Evolutionary conservation across 2,888 invertebrate species (phyloP), one percentile per base, ranked within the genome.

Genomic region (Phortica magna): DNA sequence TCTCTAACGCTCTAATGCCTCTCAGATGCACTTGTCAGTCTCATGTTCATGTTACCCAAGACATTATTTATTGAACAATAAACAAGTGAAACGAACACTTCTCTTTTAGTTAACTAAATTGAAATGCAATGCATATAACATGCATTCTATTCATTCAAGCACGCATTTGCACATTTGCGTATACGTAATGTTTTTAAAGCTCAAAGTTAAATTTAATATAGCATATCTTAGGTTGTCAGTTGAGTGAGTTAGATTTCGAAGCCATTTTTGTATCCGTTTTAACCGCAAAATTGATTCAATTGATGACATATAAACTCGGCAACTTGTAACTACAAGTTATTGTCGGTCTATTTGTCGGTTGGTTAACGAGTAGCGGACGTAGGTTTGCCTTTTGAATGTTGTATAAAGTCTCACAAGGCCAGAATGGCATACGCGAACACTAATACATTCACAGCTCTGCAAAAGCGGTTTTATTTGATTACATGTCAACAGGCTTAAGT

Each of bases 1-100:
- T 31, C 14, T 22, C n/a, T n/a, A 14, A 17, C 72, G 72, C 14
- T 19, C 48, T 22, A 55, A 7, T 41, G 48, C 22, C 48, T 75
- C 57, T 67, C 67, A 67, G 41, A 43, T 78, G 76, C 82, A 84
- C 83, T 86, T 85, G 84, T 82, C 83, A 31, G 80, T 79, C 77
- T 79, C 77, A 31, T 31, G 31, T 31, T 31, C 31, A 31, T 31
- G 31, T 31, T 31, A 31, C 31, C 31, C 31, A 31, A 31, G 31
- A 77, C 77, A 80, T 80, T 80, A 80, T 78, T 80, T 80, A 80
- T 80, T 80, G 78, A 80, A 61, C 22, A 61, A 61, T 17, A 61
- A 61, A 61, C 22, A 22, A 7, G n/a, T 17, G 61, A 17, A 61
- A 61, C 48, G 7, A 61, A 61, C 61, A 61, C 48, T 48, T 48